Conservation (phyloP, 1,140 invertebrate genomes). For the Steinernema khuongi region DNA sequence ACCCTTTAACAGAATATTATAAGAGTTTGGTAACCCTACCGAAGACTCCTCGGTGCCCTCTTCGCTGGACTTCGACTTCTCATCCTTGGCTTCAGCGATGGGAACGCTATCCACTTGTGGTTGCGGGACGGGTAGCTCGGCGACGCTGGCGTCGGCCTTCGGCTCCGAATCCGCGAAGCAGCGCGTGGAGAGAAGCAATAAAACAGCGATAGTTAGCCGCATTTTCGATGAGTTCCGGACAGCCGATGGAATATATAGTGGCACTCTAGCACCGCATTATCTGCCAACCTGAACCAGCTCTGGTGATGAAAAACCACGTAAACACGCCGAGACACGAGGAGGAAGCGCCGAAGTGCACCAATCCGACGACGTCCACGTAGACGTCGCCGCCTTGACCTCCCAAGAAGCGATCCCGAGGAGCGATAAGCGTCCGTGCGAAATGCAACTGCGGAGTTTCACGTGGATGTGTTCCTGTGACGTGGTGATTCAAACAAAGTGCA, state of each 20-base stretch:
- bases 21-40: background rate
- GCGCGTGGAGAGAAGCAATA: background rate
- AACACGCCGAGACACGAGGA: no score
- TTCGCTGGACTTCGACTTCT: background rate
- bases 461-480: no score
- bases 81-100: background rate
- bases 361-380: background rate
- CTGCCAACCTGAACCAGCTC: background rate
- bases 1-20: no score
- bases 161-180: background rate
- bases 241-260: background rate
- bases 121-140: background rate
- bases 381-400: no score
- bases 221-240: background rate
- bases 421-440: no score
- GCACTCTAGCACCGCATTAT: slow-evolving; percentile 6
- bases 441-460: no score
- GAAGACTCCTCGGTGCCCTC: background rate
- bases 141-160: background rate
- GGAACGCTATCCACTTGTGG: background rate
- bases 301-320: background rate
- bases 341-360: background rate
- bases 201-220: background rate
- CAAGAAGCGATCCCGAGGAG: no score
- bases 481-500: no score